These are phyloP conservation scores for Ptilonorhynchus violaceus DNA, from an alignment of 2,113 vertebrate genomes.

Conservation along the genomic window DNA sequence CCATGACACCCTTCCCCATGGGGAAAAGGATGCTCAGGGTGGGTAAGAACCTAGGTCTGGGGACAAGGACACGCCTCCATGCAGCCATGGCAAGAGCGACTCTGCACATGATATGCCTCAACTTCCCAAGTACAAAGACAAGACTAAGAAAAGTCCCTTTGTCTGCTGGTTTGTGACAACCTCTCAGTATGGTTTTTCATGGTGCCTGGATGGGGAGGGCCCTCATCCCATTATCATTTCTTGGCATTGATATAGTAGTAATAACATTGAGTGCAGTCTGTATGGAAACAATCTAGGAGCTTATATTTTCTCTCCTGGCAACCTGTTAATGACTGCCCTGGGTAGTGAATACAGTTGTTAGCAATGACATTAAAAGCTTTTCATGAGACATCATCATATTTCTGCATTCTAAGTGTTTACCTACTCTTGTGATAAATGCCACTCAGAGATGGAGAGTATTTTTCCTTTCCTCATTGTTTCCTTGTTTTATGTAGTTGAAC, in stretches of 20 bases:
- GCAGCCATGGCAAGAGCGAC: neutral
- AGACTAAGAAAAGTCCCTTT: neutral
- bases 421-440: neutral
- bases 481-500: neutral
- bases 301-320: conserved; percentile 5
- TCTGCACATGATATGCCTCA: neutral
- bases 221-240: neutral
- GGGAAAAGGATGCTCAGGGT: neutral
- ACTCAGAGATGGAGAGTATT: neutral
- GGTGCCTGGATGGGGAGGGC: neutral
- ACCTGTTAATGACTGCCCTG: conserved; percentile 36
- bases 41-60: neutral
- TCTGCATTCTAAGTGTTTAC: neutral
- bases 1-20: accelerated
- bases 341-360: neutral
- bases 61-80: neutral
- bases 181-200: neutral
- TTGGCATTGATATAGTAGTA: neutral
- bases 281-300: conserved; percentile 6
- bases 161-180: neutral
- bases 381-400: neutral
- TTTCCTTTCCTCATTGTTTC: neutral
- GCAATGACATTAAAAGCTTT: conserved; percentile 36
- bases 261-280: neutral
- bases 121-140: neutral